Conservation (phyloP, 2,113 vertebrate species). For the Paraplagusia blochii region DNA sequence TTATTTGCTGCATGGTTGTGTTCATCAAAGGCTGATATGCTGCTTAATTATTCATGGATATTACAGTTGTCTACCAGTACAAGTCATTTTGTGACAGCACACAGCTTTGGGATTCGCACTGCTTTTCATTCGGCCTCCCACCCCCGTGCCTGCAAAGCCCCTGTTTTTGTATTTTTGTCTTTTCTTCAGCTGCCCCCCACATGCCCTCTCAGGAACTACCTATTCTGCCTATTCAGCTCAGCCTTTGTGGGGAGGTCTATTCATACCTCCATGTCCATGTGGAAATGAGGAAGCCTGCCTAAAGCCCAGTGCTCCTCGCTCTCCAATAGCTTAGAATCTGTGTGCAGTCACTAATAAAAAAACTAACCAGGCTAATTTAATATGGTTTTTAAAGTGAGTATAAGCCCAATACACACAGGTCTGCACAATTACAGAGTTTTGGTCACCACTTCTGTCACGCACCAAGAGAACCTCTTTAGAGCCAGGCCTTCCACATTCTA, state of each 20-base stretch:
- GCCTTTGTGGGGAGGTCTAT: slow-evolving; percentile 59
- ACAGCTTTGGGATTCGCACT: slow-evolving; percentile 15
- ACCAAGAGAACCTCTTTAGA: background rate
- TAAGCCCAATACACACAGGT: slow-evolving; percentile 55
- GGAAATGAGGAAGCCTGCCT: slow-evolving; percentile 29
- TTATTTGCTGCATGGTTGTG: background rate
- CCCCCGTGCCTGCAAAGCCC: slow-evolving; percentile 41
- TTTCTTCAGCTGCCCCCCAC: slow-evolving; percentile 44
- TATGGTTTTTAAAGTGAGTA: slow-evolving; percentile 26
- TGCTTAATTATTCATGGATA: background rate
- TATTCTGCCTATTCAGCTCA: slow-evolving; percentile 64
- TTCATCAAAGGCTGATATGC: background rate
- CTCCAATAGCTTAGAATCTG: slow-evolving; percentile 20
- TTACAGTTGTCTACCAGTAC: background rate
- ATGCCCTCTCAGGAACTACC: slow-evolving; percentile 51
- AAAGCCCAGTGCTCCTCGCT: slow-evolving; percentile 23
- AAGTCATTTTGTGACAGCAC: slow-evolving; percentile 19
- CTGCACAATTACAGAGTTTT: slow-evolving; percentile 32
- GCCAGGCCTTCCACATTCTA: too few relatives aligned
- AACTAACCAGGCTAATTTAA: slow-evolving; percentile 19
- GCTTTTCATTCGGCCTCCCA: slow-evolving; percentile 34
- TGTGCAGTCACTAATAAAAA: slow-evolving; percentile 30
- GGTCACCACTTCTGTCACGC: background rate
- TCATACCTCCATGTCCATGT: slow-evolving; percentile 51
- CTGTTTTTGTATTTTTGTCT: slow-evolving; percentile 44